Evolutionary conservation across 2,888 invertebrate genomes (phyloP), one percentile per base, ranked within the genome.

Genomic region (Gymnosoma rotundatum): DNA sequence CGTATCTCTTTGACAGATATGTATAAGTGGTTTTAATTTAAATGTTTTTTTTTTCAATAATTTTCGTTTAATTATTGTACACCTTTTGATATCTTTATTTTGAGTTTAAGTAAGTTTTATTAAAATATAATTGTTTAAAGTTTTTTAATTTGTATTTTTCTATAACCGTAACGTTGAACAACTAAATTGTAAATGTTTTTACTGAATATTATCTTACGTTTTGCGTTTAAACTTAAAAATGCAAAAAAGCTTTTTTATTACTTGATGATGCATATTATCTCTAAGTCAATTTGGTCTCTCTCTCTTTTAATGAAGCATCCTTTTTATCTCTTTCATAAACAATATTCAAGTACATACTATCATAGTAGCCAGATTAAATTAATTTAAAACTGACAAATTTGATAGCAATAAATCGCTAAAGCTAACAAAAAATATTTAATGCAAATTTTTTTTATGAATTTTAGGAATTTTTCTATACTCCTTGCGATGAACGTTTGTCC

Each of bases 111-210:
- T 4, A 2, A 2, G 25, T 25, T 2, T 6, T 10, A 14, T 67
- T 60, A 38, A 61, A 4, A 32, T 70, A 42, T 36, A 63, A 56
- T 66, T 12, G n/a, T n/a, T 3, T 25, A 2, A 25, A 25, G 1
- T 25, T 50, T 79, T 67, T n/a, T 70, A 75, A 48, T 32, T 52
- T 48, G 32, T 32, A 48, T 48, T 79, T 84, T 73, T 70, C 78
- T 83, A 83, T 86, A 85, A 82, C 87, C 86, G 87, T 83, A 79
- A 83, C 83, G 86, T 86, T 87, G 84, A 85, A 87, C 82, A 78
- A 86, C 86, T 85, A 85, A 84, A 79, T 86, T 87, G 86, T 85
- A 86, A 88, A 86, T 87, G 88, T 76, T 80, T 82, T 75, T 76
- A 83, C 75, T 69, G 64, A 86, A 80, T 74, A 73, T 69, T 69